phyloP scores from a whole-genome alignment of 2,797 vertebrate genomes.

The Monodelphis domestica region DNA sequence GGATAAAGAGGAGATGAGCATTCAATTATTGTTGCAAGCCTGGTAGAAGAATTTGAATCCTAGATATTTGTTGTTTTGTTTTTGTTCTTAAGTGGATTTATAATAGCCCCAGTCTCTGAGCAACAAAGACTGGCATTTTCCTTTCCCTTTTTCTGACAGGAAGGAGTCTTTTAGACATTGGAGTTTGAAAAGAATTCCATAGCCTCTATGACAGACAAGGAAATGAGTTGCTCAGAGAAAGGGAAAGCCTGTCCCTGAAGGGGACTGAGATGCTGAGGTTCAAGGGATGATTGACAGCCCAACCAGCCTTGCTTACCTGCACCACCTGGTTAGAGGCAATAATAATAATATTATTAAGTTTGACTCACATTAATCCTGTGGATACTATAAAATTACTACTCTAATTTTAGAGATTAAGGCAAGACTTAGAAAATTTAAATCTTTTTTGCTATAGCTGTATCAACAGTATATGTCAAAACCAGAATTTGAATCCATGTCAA shows the following conservation, averaged over 20 bases:
- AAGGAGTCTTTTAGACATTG: neutral
- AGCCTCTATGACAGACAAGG: neutral
- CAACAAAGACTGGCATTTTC: neutral
- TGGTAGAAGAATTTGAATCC: neutral
- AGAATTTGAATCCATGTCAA: neutral
- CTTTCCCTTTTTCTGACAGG: neutral
- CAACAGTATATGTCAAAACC: neutral
- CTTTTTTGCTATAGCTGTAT: neutral
- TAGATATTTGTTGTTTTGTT: neutral
- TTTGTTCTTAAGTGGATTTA: neutral
- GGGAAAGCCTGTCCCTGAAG: neutral
- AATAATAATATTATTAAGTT: neutral
- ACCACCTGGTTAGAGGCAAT: neutral
- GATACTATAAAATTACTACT: neutral
- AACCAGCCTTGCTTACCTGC: neutral
- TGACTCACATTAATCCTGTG: neutral
- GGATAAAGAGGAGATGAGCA: neutral
- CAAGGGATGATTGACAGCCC: neutral
- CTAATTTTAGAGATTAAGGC: neutral
- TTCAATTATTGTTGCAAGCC: neutral
- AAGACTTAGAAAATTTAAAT: neutral
- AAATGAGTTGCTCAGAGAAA: neutral
- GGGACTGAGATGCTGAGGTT: neutral
- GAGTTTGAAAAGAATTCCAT: neutral
- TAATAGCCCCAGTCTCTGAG: neutral